Conservation (phyloP, 1,140 invertebrate species). For the Drosophila pectinifera region DNA sequence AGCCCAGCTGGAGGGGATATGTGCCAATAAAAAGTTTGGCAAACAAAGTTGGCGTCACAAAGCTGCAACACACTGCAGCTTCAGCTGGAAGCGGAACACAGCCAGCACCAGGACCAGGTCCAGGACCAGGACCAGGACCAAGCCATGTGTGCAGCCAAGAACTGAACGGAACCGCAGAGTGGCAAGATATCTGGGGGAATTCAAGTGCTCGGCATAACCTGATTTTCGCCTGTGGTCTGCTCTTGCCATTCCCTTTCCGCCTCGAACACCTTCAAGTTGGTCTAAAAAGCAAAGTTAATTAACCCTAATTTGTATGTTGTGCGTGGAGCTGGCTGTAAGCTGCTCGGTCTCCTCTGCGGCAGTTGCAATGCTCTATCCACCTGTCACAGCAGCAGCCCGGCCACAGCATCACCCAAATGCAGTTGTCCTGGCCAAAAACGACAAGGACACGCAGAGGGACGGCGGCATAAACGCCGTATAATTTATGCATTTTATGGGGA, state of each 20-base stretch:
- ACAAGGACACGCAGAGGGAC: conserved; percentile 2
- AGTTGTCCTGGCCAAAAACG: conserved; percentile 18
- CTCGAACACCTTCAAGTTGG: conserved; percentile 28
- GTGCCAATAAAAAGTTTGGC: conserved; percentile 84
- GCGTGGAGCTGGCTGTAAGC: conserved; percentile 27
- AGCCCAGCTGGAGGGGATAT: conserved; percentile 61
- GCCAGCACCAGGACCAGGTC: conserved; percentile 3
- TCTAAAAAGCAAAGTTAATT: conserved; percentile 71
- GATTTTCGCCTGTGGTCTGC: conserved; percentile 36
- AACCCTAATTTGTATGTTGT: conserved; percentile 72
- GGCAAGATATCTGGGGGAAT: conserved; percentile 11
- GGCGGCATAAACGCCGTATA: conserved; percentile 71
- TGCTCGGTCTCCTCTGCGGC: conserved; percentile 22
- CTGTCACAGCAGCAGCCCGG: conserved; percentile 47
- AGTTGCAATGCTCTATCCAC: conserved; percentile 59
- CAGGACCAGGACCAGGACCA: conserved; percentile 12
- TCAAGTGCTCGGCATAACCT: conserved; percentile 55
- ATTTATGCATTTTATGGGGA: conserved; percentile 81
- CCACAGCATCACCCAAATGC: conserved; percentile 12
- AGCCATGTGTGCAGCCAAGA: conserved; percentile 32
- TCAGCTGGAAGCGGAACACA: conserved; percentile 1
- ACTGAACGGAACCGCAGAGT: conserved; percentile 16
- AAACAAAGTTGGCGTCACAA: conserved; percentile 83
- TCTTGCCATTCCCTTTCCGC: neutral
- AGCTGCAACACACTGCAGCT: conserved; percentile 73